Evolutionary conservation across 2,888 invertebrate genomes (phyloP).

Genomic region (Epinotia demarniana): DNA sequence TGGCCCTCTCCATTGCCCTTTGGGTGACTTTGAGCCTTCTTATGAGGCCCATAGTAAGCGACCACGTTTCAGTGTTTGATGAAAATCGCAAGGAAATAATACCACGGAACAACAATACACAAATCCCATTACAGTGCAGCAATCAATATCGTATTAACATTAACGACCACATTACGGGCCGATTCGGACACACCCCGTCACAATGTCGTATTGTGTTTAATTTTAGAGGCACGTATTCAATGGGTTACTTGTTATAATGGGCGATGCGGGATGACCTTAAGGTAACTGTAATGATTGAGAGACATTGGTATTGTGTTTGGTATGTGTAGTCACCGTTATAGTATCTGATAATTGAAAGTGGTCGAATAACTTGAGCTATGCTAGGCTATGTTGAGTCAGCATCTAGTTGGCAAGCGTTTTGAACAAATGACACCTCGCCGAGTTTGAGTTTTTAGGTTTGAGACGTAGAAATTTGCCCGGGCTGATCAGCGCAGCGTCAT

Average conservation of each 20-base stretch:
- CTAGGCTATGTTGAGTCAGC: too few relatives aligned
- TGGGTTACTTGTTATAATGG: conserved; percentile 12
- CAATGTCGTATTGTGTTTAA: conserved; percentile 24
- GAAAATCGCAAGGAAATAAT: not conserved
- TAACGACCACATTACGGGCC: conserved; percentile 13
- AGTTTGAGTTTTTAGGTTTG: too few relatives aligned
- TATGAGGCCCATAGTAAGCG: too few relatives aligned
- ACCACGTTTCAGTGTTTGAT: too few relatives aligned
- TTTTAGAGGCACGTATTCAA: conserved; percentile 23
- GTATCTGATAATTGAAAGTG: not conserved
- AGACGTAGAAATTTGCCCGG: too few relatives aligned
- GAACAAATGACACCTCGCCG: too few relatives aligned
- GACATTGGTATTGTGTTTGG: not conserved
- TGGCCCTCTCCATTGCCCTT: too few relatives aligned
- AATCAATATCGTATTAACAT: conserved; percentile 23
- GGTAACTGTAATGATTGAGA: conserved; percentile 5
- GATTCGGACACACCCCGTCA: conserved; percentile 2
- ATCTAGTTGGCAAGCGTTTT: too few relatives aligned
- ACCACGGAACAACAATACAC: not conserved
- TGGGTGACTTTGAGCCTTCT: too few relatives aligned
- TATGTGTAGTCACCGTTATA: too few relatives aligned
- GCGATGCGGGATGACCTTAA: not conserved
- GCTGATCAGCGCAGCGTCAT: too few relatives aligned
- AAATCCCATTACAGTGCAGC: conserved; percentile 10
- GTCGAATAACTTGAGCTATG: not conserved